A percentile compares a stretch with the other conserved stretches of the same genome.
Conservation (phyloP, 2,113 vertebrate genomes). For the Isichthys henryi region DNA sequence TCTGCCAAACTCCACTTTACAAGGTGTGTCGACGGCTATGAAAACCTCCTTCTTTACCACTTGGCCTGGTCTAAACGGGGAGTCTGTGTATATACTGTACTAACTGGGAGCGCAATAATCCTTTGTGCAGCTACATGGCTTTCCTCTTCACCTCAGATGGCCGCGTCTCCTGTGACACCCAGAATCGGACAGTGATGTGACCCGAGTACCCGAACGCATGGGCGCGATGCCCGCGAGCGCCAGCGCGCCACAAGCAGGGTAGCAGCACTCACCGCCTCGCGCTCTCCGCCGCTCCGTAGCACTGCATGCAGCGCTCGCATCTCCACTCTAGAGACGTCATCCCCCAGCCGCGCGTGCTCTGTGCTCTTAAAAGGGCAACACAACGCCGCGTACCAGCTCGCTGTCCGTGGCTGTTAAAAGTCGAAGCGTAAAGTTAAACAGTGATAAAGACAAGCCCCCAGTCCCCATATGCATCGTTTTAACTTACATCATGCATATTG, state of each 20-base stretch:
- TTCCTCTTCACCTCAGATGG: neutral
- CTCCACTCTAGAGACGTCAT: constrained; percentile 56
- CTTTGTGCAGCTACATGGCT: neutral
- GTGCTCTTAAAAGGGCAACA: constrained; percentile 58
- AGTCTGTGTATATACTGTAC: constrained; percentile 42
- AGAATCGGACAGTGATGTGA: neutral
- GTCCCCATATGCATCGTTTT: neutral
- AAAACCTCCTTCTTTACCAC: constrained; percentile 46
- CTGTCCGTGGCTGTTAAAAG: constrained; percentile 28
- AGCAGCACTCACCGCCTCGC: constrained; percentile 56
- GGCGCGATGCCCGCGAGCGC: neutral
- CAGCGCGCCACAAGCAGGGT: constrained; percentile 43
- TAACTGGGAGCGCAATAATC: constrained; percentile 29
- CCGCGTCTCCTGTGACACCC: neutral
- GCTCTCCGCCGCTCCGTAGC: constrained; percentile 59
- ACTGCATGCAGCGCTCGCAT: constrained; percentile 49
- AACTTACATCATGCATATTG: neutral
- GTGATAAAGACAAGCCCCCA: too few relatives aligned
- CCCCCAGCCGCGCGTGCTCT: constrained; percentile 37
- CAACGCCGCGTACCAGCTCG: constrained; percentile 22
- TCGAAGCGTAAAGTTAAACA: neutral
- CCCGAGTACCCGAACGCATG: neutral
- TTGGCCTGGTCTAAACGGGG: constrained; percentile 56
- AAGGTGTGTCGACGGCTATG: constrained; percentile 34
- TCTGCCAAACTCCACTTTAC: constrained; percentile 15